A percentile compares a stretch with the other conserved stretches of the same genome.
These are phyloP conservation scores for Sapayoa aenigma DNA, from an alignment of 2,113 vertebrate genomes.

Conservation along the genomic window DNA sequence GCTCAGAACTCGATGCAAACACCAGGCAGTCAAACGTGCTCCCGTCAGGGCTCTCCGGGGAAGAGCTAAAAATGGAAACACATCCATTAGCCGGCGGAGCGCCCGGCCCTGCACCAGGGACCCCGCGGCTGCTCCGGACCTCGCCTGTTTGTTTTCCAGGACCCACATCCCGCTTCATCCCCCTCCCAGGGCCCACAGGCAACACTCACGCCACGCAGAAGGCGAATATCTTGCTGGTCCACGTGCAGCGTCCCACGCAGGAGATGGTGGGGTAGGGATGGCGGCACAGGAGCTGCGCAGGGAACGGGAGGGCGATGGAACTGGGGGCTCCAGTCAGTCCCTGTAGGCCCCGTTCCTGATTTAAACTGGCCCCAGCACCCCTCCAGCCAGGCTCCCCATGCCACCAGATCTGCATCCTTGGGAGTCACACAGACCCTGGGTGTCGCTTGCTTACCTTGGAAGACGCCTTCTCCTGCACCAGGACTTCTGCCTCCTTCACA, in stretches of 20 bases:
- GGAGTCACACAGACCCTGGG: too few relatives aligned
- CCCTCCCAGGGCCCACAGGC: neutral
- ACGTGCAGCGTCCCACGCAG: slow-evolving; percentile 75
- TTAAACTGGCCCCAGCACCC: neutral
- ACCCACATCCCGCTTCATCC: accelerated
- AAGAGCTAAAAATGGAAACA: slow-evolving; percentile 73
- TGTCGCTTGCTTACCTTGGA: slow-evolving; percentile 55
- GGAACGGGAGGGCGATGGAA: accelerated
- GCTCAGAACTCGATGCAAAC: slow-evolving; percentile 64
- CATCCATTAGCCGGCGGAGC: neutral
- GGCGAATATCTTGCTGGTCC: slow-evolving; percentile 75
- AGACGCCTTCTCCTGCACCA: slow-evolving; percentile 71
- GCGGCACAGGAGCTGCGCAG: slow-evolving; percentile 70
- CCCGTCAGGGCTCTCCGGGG: slow-evolving; percentile 63
- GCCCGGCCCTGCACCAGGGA: neutral
- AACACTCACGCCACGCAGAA: slow-evolving; percentile 79
- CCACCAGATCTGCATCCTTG: accelerated
- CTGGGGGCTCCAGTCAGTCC: neutral
- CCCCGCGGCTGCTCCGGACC: accelerated
- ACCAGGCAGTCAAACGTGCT: slow-evolving; percentile 77
- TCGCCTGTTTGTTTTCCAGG: accelerated
- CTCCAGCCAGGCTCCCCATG: accelerated
- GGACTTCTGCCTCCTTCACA: slow-evolving; percentile 83
- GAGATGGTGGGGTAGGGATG: slow-evolving; percentile 83
- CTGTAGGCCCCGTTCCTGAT: accelerated